A percentile compares a stretch with the other conserved stretches of the same genome.
Conservation (phyloP, 2,888 invertebrate species). For the Nysson spinosus region DNA sequence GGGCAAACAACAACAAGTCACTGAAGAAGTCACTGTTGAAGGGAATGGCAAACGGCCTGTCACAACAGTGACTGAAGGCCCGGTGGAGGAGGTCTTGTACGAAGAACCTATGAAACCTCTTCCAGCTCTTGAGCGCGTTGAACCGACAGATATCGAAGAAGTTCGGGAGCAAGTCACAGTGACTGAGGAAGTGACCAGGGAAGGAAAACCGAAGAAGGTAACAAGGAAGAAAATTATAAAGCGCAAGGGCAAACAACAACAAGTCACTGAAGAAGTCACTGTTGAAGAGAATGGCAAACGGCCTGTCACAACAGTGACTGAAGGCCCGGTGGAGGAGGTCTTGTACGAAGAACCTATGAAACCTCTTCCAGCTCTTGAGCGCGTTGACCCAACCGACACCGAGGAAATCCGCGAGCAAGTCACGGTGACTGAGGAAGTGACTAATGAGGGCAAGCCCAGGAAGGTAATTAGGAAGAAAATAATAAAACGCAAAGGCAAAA, state of each 20-base stretch:
- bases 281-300: conserved; percentile 37
- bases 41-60: conserved; percentile 60
- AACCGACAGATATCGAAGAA: conserved; percentile 57
- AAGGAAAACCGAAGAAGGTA: conserved; percentile 71
- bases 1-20: conserved; percentile 64
- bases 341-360: conserved; percentile 43
- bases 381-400: conserved; percentile 57
- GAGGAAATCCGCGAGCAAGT: conserved; percentile 54
- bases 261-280: conserved; percentile 61
- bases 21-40: conserved; percentile 62
- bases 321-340: conserved; percentile 56
- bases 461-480: conserved; percentile 68
- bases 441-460: conserved; percentile 69
- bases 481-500: conserved; percentile 49
- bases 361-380: conserved; percentile 55
- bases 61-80: conserved; percentile 73
- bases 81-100: conserved; percentile 70
- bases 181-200: conserved; percentile 56
- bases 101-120: conserved; percentile 52
- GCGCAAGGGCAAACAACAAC: conserved; percentile 55
- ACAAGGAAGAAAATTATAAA: conserved; percentile 20
- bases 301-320: conserved; percentile 58
- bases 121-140: not conserved
- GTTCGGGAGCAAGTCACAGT: conserved; percentile 24
- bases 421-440: conserved; percentile 66